A percentile compares a stretch with the other conserved stretches of the same genome.
These are phyloP conservation scores for Cetonia aurata DNA, from an alignment of 2,888 invertebrate genomes.

Conservation along the genomic window DNA sequence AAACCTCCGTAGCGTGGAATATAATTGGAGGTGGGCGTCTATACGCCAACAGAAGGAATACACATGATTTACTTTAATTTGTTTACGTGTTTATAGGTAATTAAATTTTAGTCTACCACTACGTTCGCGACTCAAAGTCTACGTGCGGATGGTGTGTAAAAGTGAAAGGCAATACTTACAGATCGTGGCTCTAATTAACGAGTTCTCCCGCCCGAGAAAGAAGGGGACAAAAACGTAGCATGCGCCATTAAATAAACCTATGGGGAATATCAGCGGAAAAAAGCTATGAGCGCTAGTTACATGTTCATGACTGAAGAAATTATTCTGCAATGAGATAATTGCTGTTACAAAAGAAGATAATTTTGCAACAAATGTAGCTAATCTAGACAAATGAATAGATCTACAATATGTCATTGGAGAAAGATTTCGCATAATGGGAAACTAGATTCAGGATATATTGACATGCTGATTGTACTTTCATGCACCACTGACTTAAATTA, in stretches of 20 bases:
- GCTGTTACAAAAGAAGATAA: neutral
- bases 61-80: conserved; percentile 41
- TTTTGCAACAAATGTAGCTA: neutral
- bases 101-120: conserved; percentile 37
- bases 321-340: conserved; percentile 1
- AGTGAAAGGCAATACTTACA: conserved; percentile 29
- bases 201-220: conserved; percentile 13
- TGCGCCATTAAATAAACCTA: neutral
- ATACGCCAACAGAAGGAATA: conserved; percentile 28
- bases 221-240: conserved; percentile 3
- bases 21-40: conserved; percentile 30
- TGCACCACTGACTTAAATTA: too few relatives aligned
- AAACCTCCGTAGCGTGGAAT: conserved; percentile 2
- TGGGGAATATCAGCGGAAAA: conserved; percentile 3
- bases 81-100: conserved; percentile 41
- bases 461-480: too few relatives aligned
- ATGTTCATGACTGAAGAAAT: neutral
- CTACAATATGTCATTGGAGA: too few relatives aligned
- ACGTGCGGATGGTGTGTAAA: conserved; percentile 20
- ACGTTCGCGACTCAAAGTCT: neutral
- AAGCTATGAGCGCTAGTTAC: neutral
- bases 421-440: too few relatives aligned
- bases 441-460: too few relatives aligned
- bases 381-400: too few relatives aligned
- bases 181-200: conserved; percentile 25